Base-by-base conservation (phyloP, 2,888 invertebrate genomes). In the Cephus sareptanus region DNA sequence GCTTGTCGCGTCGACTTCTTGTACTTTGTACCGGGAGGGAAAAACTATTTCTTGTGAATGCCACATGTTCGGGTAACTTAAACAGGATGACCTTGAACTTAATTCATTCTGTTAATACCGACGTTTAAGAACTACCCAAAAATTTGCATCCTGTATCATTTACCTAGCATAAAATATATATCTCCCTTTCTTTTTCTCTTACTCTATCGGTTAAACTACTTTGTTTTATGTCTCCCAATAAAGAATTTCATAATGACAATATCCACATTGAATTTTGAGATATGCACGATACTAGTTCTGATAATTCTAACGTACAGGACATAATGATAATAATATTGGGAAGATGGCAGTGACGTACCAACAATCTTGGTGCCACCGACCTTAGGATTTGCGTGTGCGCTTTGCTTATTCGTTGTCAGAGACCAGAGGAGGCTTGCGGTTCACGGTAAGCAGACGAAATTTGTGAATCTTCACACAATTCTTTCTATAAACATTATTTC, bases 381-480 rank as follows among this genome's bases (percentile, higher is more conserved):
- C 35, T 69, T 4, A 56, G 56, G 56, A 69, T 74, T 81, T 74
- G 81, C 78, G 80, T 82, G 81, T 82, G 85, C 86, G 85, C 83
- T 80, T 79, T 82, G 74, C 56, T 56, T 23, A 9, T 23, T 56
- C 73, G 79, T 31, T 71, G 71, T 31, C 81, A 78, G 81, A 83
- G 76, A 77, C 77, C 83, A 84, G 84, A 82, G 77, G 82, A 83
- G 81, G 79, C 77, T 77, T 80, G 81, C 81, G 83, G 78, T 82
- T 81, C 82, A 82, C 86, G 85, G 85, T 86, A 87, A 86, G 87
- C 83, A 78, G 82, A 83, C 80, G 77, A 79, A 83, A 82, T 82
- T 81, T 83, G 77, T 81, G 79, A 77, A 75, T 74, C 69, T 69
- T 77, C 75, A 79, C 78, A 83, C 80, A 76, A 79, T 73, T 56